Base-by-base conservation (phyloP, 2,888 invertebrate genomes). In the Amphimallon solstitiale region DNA sequence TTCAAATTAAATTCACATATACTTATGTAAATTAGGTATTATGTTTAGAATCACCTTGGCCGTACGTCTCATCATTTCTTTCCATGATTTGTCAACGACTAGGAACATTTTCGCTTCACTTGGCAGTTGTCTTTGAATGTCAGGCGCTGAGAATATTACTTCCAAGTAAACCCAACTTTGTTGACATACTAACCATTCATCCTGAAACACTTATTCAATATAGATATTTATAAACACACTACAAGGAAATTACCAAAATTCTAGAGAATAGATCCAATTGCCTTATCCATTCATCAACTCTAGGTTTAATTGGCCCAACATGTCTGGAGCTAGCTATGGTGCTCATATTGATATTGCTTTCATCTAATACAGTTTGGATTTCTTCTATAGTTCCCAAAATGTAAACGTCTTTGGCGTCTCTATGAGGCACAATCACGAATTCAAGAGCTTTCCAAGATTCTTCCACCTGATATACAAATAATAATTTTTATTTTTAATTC, bases 131-230 rank as follows among this genome's bases (percentile, higher is more conserved):
- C 95, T 88, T 80, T 96, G 94, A 74, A 97, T 97, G 78, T 97
- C 97, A 0, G 96, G 94, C 0, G 97, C 95, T 6, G 94, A 92
- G 81, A 97, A 97, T 77, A 97, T 96, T 0, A 95, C 94, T 81
- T 97, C 97, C 75, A 97, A 84, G 78, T 97, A 97, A 38, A 96
- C 86, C 97, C 97, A 97, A n/a, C 92, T 92, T 73, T 92, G 91
- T 81, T 97, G 97, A 75, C 95, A 95, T 66, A 88, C 86, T 73
- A 87, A 86, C 96, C 96, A 97, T 78, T 92, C 93, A 79, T 96
- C 96, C 94, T 92, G 77, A 62, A 76, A 78, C 48, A n/a, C n/a
- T n/a, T n/a, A 62, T 70, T 60, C 10, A 52, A 6, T 29, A n/a
- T 49, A 51, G 6, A 40, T 21, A 19, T 38, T 5, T 9, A 59